Conservation (phyloP, 2,113 vertebrate species). For the Lagopus leucura region DNA sequence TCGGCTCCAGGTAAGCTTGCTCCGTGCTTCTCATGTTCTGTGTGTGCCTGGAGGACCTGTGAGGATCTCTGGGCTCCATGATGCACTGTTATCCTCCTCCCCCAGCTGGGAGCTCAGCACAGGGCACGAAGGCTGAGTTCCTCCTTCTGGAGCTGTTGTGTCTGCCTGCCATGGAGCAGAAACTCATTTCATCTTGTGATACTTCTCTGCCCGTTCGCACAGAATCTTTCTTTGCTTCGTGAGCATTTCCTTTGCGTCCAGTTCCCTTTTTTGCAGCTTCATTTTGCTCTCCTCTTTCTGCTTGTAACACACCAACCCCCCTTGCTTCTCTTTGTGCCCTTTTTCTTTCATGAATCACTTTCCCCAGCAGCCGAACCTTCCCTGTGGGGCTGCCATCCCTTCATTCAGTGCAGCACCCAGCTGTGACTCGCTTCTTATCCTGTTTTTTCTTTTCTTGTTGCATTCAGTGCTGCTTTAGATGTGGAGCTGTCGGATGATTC, state of each 20-base stretch:
- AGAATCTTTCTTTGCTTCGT: neutral
- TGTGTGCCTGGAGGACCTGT: too few species aligned
- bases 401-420: rapidly evolving
- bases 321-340: neutral
- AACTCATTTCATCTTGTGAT: neutral
- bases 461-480: constrained; percentile 88
- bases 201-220: rapidly evolving
- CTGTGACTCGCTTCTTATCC: neutral
- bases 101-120: neutral
- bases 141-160: rapidly evolving
- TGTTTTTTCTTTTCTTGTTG: neutral
- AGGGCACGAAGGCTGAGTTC: neutral
- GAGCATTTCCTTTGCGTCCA: rapidly evolving
- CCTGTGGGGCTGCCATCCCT: neutral
- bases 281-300: neutral
- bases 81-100: neutral
- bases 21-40: neutral
- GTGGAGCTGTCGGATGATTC: constrained; percentile 96
- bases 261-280: neutral
- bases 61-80: rapidly evolving
- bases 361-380: neutral
- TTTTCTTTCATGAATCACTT: neutral
- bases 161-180: neutral
- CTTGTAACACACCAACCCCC: rapidly evolving
- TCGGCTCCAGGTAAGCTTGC: constrained; percentile 88